These are phyloP conservation scores for Forbesichthys papilliferus DNA, from an alignment of 2,113 vertebrate genomes.

Conservation along the genomic window DNA sequence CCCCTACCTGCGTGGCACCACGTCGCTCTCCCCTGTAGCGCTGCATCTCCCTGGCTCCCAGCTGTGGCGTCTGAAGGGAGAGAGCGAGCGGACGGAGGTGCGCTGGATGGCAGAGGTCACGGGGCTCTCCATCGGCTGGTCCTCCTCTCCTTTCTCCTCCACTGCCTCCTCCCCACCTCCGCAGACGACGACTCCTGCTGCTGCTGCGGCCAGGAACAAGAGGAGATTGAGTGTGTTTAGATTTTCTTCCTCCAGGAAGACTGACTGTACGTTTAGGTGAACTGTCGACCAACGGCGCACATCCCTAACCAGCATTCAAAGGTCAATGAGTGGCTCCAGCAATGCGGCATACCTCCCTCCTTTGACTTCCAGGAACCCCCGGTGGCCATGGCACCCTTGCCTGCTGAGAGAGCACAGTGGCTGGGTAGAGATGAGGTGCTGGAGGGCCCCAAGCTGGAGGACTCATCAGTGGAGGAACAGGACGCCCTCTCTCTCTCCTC, in stretches of 20 bases:
- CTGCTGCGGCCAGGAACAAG: slow-evolving; percentile 13
- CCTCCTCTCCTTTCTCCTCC: slow-evolving; percentile 81
- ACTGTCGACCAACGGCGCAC: too few species aligned
- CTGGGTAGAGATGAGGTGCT: slow-evolving; percentile 67
- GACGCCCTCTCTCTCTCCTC: slow-evolving; percentile 70
- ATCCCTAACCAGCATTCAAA: not conserved
- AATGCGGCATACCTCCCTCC: slow-evolving; percentile 32
- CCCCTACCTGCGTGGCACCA: slow-evolving; percentile 84
- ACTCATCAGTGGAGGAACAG: slow-evolving; percentile 81
- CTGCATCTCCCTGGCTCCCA: slow-evolving; percentile 85
- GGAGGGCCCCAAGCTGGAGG: slow-evolving; percentile 71
- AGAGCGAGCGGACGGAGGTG: slow-evolving; percentile 76
- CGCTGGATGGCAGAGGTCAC: slow-evolving; percentile 67
- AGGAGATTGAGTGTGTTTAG: not conserved
- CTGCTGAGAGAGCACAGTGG: slow-evolving; percentile 9
- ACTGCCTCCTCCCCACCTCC: slow-evolving; percentile 48
- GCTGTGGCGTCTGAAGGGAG: slow-evolving; percentile 88
- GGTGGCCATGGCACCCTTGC: not conserved
- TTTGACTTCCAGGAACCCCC: slow-evolving; percentile 38
- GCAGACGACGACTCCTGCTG: not conserved
- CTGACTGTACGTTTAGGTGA: too few species aligned
- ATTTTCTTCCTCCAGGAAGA: too few species aligned
- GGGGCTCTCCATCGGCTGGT: slow-evolving; percentile 80
- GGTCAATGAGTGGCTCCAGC: not conserved
- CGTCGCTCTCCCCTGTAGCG: slow-evolving; percentile 71